Evolutionary conservation across 2,888 invertebrate species (phyloP).

Genomic region (Amphipyra berbera): DNA sequence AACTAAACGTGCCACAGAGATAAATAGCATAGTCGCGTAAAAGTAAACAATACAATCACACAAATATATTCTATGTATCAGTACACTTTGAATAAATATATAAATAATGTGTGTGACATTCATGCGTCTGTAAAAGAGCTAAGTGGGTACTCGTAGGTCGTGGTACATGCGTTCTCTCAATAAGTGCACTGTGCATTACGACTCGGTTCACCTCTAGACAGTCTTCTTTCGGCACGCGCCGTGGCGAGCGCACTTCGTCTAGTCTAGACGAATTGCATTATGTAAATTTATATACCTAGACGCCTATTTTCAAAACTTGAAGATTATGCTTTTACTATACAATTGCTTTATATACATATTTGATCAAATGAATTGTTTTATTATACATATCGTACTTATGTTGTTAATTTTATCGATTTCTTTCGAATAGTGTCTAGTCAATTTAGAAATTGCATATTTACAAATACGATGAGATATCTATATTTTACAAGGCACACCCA

Average conservation of each 20-base stretch:
- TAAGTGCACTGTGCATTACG: slow-evolving; percentile 68
- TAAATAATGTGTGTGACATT: slow-evolving; percentile 1
- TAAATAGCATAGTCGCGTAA: slow-evolving; percentile 2
- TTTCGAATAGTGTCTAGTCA: background rate
- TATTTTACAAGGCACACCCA: too few relatives aligned
- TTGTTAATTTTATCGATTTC: background rate
- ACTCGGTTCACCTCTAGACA: slow-evolving; percentile 83
- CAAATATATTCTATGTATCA: background rate
- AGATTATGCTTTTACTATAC: slow-evolving; percentile 45
- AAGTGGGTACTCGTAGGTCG: slow-evolving; percentile 19
- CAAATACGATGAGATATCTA: too few relatives aligned
- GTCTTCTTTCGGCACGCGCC: slow-evolving; percentile 70
- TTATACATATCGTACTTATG: background rate
- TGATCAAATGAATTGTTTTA: slow-evolving; percentile 35
- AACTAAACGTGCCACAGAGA: slow-evolving; percentile 1
- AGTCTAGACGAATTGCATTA: slow-evolving; percentile 89
- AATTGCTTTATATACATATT: slow-evolving; percentile 31
- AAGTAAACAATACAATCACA: slow-evolving; percentile 16
- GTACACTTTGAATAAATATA: background rate
- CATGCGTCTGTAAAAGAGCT: slow-evolving; percentile 22
- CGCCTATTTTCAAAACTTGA: slow-evolving; percentile 71
- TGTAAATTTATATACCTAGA: slow-evolving; percentile 82
- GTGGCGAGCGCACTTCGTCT: slow-evolving; percentile 77
- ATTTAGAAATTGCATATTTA: background rate
- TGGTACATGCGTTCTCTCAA: slow-evolving; percentile 42